Percentiles rank a stretch among this genome's conserved stretches.
Evolutionary conservation across 1,140 invertebrate species (phyloP).

Genomic region (Penaeus chinensis): DNA sequence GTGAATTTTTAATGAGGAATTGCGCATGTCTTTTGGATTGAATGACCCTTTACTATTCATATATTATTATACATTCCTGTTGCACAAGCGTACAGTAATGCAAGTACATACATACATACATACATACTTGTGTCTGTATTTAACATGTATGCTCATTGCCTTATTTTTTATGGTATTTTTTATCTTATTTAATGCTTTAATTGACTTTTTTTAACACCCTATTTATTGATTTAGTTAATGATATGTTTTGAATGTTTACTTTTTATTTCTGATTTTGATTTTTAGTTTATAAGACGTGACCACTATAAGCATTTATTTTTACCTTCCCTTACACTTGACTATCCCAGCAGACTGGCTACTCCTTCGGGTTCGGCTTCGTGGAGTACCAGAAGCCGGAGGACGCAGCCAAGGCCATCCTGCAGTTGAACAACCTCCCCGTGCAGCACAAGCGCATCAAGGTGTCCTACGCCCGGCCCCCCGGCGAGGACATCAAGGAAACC

Average conservation of each 20-base stretch:
- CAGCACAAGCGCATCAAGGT: constrained; percentile 90
- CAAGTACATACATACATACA: no score
- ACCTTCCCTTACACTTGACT: constrained; percentile 62
- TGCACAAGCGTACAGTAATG: no score
- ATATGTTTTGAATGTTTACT: neutral
- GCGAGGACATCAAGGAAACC: constrained; percentile 93
- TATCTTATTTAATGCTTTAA: neutral
- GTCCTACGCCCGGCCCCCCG: constrained; percentile 89
- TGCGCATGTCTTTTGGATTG: no score
- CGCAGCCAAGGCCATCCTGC: constrained; percentile 85
- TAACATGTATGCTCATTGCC: no score
- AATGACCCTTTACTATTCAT: no score
- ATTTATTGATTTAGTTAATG: neutral
- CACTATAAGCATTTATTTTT: constrained; percentile 20
- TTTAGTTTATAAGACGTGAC: neutral
- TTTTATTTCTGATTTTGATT: neutral
- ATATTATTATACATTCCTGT: no score
- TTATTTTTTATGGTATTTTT: no score
- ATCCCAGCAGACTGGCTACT: constrained; percentile 85
- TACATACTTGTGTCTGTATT: no score
- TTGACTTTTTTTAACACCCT: neutral
- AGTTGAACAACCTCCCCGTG: constrained; percentile 88
- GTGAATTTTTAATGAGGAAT: no score
- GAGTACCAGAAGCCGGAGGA: constrained; percentile 89
- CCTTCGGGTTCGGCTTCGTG: constrained; percentile 96